phyloP scores from a whole-genome alignment of 2,888 invertebrate genomes.

The Holacanthella duospinosa region DNA sequence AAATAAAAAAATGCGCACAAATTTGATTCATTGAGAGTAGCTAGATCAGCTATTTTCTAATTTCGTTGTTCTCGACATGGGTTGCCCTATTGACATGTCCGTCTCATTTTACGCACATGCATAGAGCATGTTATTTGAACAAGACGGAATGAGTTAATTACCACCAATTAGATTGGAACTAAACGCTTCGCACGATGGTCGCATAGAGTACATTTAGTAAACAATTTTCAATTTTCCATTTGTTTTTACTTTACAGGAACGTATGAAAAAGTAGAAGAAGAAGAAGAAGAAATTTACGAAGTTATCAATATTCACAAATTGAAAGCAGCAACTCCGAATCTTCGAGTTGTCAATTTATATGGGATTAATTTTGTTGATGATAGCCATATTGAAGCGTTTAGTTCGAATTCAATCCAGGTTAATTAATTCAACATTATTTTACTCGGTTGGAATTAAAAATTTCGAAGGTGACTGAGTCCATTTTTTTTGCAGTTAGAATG shows the following conservation, averaged over 20 bases:
- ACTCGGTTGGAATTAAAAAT: background rate
- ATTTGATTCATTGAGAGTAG: no score
- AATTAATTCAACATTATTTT: background rate
- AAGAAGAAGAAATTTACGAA: constrained; percentile 98
- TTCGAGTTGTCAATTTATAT: constrained; percentile 93
- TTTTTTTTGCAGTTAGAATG: constrained; percentile 97
- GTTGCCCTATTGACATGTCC: no score
- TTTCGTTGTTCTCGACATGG: no score
- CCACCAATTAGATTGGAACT: no score
- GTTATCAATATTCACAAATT: constrained; percentile 98
- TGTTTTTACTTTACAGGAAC: constrained; percentile 54
- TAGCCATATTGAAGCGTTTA: constrained; percentile 96
- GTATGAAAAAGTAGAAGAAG: constrained; percentile 94
- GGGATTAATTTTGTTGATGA: constrained; percentile 98
- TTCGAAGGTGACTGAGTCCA: no score
- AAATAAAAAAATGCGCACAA: no score
- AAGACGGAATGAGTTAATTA: no score
- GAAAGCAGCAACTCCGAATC: constrained; percentile 94
- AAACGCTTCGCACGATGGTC: no score
- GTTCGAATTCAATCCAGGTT: constrained; percentile 85
- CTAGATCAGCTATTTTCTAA: no score
- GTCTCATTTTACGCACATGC: no score
- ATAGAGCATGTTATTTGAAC: no score
- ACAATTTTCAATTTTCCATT: background rate
- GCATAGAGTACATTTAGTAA: no score